These are phyloP conservation scores for Acronicta alni DNA, from an alignment of 2,888 invertebrate species.

Conservation along the genomic window DNA sequence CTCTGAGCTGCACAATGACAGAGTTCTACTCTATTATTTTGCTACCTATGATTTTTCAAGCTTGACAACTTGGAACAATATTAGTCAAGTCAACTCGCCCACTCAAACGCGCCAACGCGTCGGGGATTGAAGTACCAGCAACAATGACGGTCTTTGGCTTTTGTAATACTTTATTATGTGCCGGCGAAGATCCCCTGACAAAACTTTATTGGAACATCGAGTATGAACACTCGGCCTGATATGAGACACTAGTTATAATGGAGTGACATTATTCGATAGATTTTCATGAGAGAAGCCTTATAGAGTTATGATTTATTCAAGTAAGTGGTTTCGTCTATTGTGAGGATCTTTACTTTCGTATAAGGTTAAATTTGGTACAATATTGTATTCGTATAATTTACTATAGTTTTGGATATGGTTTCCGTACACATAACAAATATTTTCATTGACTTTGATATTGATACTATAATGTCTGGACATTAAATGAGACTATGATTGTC, in stretches of 20 bases:
- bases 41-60: neutral
- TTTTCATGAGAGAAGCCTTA: slow-evolving; percentile 61
- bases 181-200: slow-evolving; percentile 87
- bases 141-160: slow-evolving; percentile 89
- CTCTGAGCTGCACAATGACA: too few relatives aligned
- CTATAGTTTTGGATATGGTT: neutral
- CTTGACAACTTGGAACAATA: neutral
- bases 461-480: too few relatives aligned
- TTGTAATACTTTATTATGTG: slow-evolving; percentile 90
- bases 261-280: slow-evolving; percentile 73
- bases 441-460: too few relatives aligned
- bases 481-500: too few relatives aligned
- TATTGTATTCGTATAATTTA: neutral
- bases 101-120: slow-evolving; percentile 70
- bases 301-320: slow-evolving; percentile 52
- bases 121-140: slow-evolving; percentile 87
- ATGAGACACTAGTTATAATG: slow-evolving; percentile 82
- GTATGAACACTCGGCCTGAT: slow-evolving; percentile 82
- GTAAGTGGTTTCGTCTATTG: slow-evolving; percentile 45
- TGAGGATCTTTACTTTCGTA: slow-evolving; percentile 20
- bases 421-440: too few relatives aligned
- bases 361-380: neutral
- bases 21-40: too few relatives aligned
- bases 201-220: slow-evolving; percentile 89
- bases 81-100: slow-evolving; percentile 64